Conservation (phyloP, 1,140 invertebrate species). For the Drosophila varians region DNA sequence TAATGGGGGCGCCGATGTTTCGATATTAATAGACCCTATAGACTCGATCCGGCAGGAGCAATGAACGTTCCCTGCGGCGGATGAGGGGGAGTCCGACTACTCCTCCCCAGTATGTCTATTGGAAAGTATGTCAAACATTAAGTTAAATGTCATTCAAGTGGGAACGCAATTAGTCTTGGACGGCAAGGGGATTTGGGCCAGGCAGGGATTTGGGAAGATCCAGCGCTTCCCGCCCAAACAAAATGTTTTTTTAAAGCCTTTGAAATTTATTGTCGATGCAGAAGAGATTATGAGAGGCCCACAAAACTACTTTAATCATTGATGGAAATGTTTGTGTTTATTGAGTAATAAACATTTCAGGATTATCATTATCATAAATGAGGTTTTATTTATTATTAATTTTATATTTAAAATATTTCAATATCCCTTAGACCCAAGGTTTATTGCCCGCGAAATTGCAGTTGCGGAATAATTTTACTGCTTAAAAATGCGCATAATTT, state of each 20-base stretch:
- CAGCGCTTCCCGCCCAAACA: neutral
- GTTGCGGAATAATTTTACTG: slow-evolving; percentile 3
- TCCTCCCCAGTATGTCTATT: too few species aligned
- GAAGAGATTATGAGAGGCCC: slow-evolving; percentile 12
- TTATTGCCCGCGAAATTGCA: neutral
- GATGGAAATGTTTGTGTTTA: slow-evolving; percentile 23
- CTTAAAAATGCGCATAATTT: slow-evolving; percentile 27
- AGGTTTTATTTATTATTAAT: neutral
- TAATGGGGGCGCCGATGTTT: slow-evolving; percentile 58
- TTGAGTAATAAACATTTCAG: slow-evolving; percentile 9
- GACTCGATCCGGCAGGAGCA: slow-evolving; percentile 51
- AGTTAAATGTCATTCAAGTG: slow-evolving; percentile 78
- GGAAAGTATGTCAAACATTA: slow-evolving; percentile 72
- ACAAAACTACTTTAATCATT: slow-evolving; percentile 1
- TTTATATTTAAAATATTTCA: neutral
- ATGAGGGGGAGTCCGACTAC: slow-evolving; percentile 8
- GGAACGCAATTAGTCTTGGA: slow-evolving; percentile 68
- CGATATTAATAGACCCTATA: slow-evolving; percentile 53
- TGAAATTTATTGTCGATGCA: slow-evolving; percentile 26
- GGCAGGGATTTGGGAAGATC: neutral
- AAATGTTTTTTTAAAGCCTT: slow-evolving; percentile 14
- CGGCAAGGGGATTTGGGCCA: slow-evolving; percentile 32
- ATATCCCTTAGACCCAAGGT: neutral
- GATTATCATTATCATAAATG: slow-evolving; percentile 1
- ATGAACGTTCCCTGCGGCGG: slow-evolving; percentile 33